A percentile compares a stretch with the other conserved stretches of the same genome.
These are phyloP conservation scores for Nymphicus hollandicus DNA, from an alignment of 2,113 vertebrate species.

Conservation along the genomic window DNA sequence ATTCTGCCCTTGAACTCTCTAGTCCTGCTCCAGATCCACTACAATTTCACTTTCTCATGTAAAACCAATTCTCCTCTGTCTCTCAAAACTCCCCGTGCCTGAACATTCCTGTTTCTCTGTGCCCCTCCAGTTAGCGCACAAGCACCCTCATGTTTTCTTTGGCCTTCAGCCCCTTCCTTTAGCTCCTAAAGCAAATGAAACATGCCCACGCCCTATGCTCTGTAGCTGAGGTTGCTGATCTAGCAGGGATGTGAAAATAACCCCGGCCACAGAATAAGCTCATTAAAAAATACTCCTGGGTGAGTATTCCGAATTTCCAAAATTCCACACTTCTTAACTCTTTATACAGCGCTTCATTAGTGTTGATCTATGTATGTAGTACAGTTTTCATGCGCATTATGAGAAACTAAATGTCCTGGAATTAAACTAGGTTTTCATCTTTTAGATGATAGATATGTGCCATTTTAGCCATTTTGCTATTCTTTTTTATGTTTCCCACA, in stretches of 20 bases:
- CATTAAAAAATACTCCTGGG: neutral
- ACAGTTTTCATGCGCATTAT: neutral
- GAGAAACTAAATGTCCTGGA: neutral
- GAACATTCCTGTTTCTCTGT: neutral
- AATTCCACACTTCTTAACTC: neutral
- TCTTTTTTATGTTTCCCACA: neutral
- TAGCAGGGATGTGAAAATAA: slow-evolving; percentile 14
- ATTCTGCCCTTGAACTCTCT: neutral
- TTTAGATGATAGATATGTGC: neutral
- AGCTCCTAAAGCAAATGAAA: neutral
- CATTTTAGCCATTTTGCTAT: neutral
- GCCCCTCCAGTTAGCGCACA: neutral
- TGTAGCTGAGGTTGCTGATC: neutral
- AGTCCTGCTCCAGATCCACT: neutral
- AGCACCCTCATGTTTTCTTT: neutral
- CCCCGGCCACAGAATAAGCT: neutral
- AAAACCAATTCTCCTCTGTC: neutral
- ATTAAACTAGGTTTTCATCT: neutral
- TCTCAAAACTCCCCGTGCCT: neutral
- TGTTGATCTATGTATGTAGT: neutral
- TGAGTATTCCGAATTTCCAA: neutral
- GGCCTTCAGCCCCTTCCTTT: neutral
- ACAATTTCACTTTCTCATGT: neutral
- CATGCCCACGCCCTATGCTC: neutral
- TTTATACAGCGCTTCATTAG: neutral